These are phyloP conservation scores for Noctilio leporinus DNA, from an alignment of 2,113 vertebrate species.

Conservation along the genomic window DNA sequence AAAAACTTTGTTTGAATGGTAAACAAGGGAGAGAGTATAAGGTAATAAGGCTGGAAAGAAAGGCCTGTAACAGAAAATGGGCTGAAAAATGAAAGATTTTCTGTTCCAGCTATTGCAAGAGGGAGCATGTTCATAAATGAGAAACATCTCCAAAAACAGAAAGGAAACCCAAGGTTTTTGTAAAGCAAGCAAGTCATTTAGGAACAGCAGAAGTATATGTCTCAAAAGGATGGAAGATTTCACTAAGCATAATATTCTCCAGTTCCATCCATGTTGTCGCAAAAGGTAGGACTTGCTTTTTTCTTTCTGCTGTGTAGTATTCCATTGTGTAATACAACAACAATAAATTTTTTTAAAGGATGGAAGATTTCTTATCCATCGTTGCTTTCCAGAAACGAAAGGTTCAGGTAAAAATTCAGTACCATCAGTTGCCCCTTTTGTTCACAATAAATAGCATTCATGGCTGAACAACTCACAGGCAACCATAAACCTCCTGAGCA, in stretches of 20 bases:
- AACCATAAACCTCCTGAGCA: background rate
- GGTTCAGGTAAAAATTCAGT: background rate
- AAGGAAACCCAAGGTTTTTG: background rate
- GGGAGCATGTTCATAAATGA: background rate
- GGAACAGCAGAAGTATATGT: background rate
- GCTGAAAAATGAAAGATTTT: background rate
- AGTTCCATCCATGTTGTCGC: no score
- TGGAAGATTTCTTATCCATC: background rate
- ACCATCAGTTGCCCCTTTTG: background rate
- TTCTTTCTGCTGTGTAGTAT: no score
- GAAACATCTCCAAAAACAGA: background rate
- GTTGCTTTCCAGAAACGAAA: background rate
- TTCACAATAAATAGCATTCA: background rate
- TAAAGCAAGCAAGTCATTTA: background rate
- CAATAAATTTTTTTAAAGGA: no score
- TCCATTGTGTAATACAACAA: no score
- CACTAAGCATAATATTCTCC: no score
- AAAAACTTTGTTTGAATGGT: background rate
- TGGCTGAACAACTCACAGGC: background rate
- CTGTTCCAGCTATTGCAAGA: background rate
- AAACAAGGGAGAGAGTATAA: background rate
- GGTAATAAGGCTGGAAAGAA: background rate
- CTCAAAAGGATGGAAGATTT: background rate
- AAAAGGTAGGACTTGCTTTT: no score
- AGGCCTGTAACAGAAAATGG: background rate